Evolutionary conservation across 1,140 invertebrate species (phyloP).

Genomic region (Gerris buenoi): DNA sequence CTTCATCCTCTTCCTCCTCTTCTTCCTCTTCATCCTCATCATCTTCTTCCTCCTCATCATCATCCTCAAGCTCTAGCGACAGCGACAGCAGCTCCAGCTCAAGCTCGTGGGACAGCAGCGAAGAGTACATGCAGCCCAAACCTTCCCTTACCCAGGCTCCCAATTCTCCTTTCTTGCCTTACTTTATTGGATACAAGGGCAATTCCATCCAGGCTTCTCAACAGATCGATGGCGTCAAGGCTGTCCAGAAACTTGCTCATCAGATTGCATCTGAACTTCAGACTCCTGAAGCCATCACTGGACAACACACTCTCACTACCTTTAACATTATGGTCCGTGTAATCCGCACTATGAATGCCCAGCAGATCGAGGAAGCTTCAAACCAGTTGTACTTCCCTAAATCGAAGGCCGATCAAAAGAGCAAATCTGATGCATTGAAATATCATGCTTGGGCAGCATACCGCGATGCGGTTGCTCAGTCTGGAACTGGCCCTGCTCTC

Average conservation of each 20-base stretch:
- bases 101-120: constrained; percentile 14
- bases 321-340: constrained; percentile 39
- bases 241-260: constrained; percentile 33
- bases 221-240: constrained; percentile 28
- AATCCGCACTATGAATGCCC: constrained; percentile 39
- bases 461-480: constrained; percentile 42
- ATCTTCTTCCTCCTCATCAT: constrained; percentile 5
- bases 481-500: constrained; percentile 47
- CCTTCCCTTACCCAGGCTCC: constrained; percentile 32
- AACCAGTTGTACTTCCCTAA: constrained; percentile 30
- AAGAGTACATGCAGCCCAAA: constrained; percentile 28
- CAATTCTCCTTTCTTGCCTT: constrained; percentile 33
- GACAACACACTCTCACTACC: constrained; percentile 39
- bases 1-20: constrained; percentile 3
- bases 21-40: constrained; percentile 14
- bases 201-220: constrained; percentile 28
- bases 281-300: constrained; percentile 36
- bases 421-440: constrained; percentile 7
- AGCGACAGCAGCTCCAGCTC: constrained; percentile 20
- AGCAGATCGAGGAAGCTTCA: constrained; percentile 35
- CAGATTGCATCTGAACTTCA: constrained; percentile 41
- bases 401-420: constrained; percentile 21
- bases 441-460: constrained; percentile 32
- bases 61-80: constrained; percentile 1
- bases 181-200: constrained; percentile 36